A percentile compares a stretch with the other conserved stretches of the same genome.
These are phyloP conservation scores for Drosophila arizonae DNA, from an alignment of 1,140 invertebrate species.

Conservation along the genomic window DNA sequence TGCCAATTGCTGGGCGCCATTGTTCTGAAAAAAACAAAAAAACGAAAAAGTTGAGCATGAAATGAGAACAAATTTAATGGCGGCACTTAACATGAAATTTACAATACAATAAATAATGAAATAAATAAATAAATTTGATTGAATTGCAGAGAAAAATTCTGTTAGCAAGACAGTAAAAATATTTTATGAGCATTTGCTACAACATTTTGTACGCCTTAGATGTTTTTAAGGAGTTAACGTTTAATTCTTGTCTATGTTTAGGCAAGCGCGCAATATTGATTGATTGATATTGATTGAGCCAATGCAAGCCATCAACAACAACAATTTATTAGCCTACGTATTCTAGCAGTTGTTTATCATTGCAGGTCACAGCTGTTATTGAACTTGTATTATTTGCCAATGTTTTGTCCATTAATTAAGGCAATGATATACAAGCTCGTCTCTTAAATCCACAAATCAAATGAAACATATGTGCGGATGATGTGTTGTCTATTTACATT, in stretches of 20 bases:
- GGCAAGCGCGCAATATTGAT: background rate
- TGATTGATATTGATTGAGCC: conserved; percentile 31
- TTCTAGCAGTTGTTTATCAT: background rate
- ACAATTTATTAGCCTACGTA: conserved; percentile 21
- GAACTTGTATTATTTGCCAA: conserved; percentile 38
- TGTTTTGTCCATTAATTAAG: conserved; percentile 55
- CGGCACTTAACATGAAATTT: background rate
- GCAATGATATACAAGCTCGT: conserved; percentile 31
- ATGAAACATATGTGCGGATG: background rate
- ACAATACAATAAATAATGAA: background rate
- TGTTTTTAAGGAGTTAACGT: background rate
- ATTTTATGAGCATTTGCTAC: background rate
- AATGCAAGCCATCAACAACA: conserved; percentile 1
- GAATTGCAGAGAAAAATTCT: background rate
- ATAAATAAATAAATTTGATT: background rate
- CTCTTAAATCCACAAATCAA: background rate
- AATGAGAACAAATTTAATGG: conserved; percentile 23
- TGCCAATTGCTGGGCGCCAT: conserved; percentile 96
- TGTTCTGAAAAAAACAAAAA: conserved; percentile 87
- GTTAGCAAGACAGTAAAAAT: background rate
- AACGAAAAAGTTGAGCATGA: conserved; percentile 6
- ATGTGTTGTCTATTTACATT: conserved; percentile 43
- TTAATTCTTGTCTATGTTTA: background rate
- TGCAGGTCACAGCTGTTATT: conserved; percentile 2
- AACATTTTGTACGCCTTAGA: background rate